Evolutionary conservation across 2,888 invertebrate species (phyloP).

Genomic region (Germaria angustata): DNA sequence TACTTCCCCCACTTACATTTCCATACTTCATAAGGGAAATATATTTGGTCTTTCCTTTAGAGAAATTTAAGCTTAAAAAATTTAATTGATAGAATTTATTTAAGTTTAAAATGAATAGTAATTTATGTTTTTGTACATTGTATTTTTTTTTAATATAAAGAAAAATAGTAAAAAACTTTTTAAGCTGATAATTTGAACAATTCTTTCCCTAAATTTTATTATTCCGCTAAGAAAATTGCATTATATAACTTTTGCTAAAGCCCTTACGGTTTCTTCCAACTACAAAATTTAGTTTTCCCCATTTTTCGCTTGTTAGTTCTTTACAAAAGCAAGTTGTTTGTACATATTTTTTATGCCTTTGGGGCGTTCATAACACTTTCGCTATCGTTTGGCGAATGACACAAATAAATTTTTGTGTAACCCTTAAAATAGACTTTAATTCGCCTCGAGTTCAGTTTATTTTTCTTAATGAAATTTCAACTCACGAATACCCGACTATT

Average conservation of each 20-base stretch:
- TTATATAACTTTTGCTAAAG: slow-evolving; percentile 8
- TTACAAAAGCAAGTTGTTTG: not conserved
- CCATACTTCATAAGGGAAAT: not conserved
- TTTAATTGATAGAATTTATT: too few relatives aligned
- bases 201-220: not conserved
- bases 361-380: slow-evolving; percentile 64
- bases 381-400: slow-evolving; percentile 68
- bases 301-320: slow-evolving; percentile 12
- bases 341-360: slow-evolving; percentile 12
- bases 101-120: too few relatives aligned
- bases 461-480: slow-evolving; percentile 12
- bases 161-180: too few relatives aligned
- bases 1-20: not conserved
- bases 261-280: not conserved
- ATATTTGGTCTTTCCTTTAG: not conserved
- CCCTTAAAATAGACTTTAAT: slow-evolving; percentile 51
- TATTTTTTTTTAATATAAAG: too few relatives aligned
- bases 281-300: slow-evolving; percentile 11
- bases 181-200: too few relatives aligned
- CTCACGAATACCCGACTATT: not conserved
- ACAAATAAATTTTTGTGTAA: slow-evolving; percentile 61
- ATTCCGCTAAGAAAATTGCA: not conserved
- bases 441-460: slow-evolving; percentile 19
- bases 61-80: too few relatives aligned
- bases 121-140: too few relatives aligned